Conservation (phyloP, 1,140 invertebrate species). For the Pseudomyrmex gracilis region DNA sequence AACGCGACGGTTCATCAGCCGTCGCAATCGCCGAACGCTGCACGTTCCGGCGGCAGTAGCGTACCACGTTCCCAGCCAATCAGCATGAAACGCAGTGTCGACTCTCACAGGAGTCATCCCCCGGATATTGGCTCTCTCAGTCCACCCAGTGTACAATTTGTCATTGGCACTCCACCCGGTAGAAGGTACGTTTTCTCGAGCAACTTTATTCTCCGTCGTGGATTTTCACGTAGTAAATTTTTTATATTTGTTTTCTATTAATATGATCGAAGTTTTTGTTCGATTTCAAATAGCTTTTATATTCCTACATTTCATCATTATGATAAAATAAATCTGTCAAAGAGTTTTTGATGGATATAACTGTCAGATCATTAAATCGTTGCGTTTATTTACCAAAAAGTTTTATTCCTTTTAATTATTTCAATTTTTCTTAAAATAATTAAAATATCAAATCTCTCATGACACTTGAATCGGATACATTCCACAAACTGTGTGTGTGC, state of each 20-base stretch:
- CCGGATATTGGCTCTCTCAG: slow-evolving; percentile 95
- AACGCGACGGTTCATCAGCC: slow-evolving; percentile 84
- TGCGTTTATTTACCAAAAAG: no score
- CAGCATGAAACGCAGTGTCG: slow-evolving; percentile 89
- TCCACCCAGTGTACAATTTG: slow-evolving; percentile 95
- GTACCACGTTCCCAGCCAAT: slow-evolving; percentile 94
- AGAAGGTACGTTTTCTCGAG: slow-evolving; percentile 81
- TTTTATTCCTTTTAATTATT: no score
- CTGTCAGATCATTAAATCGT: no score
- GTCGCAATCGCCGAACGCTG: slow-evolving; percentile 77
- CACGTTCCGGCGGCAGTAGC: slow-evolving; percentile 76
- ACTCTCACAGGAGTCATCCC: slow-evolving; percentile 88
- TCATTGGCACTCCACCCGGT: slow-evolving; percentile 94
- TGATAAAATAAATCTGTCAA: no score
- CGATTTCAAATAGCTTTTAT: no score
- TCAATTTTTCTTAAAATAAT: not conserved
- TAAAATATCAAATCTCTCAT: not conserved
- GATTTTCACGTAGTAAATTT: no score
- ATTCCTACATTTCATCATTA: no score
- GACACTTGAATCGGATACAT: not conserved
- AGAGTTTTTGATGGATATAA: no score
- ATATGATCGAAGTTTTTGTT: no score
- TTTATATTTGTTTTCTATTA: no score
- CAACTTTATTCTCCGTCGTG: not conserved
- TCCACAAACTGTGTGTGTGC: not conserved